Percentiles rank a stretch among this genome's conserved stretches.
phyloP scores from a whole-genome alignment of 2,113 vertebrate species.

The Panthera tigris region DNA sequence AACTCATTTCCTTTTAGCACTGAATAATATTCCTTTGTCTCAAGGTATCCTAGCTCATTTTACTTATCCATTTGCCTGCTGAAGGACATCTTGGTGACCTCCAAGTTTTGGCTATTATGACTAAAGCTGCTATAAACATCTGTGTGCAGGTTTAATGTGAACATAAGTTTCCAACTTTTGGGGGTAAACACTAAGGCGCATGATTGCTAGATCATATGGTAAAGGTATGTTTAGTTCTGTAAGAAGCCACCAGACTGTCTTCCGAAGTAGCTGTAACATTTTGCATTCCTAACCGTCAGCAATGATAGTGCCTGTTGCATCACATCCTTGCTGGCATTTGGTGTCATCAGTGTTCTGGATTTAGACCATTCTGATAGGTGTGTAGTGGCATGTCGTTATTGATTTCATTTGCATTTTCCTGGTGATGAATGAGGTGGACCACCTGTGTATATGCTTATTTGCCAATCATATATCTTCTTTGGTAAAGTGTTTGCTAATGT shows the following conservation, averaged over 20 bases:
- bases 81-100: background rate
- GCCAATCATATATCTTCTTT: background rate
- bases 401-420: background rate
- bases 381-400: background rate
- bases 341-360: background rate
- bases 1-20: background rate
- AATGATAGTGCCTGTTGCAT: background rate
- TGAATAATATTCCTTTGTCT: background rate
- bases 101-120: background rate
- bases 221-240: background rate
- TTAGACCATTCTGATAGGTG: background rate
- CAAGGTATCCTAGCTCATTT: background rate
- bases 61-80: background rate
- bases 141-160: background rate
- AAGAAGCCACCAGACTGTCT: background rate
- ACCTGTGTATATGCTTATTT: background rate
- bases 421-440: background rate
- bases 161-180: background rate
- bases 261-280: background rate
- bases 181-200: background rate
- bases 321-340: background rate
- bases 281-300: background rate
- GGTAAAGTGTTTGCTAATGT: background rate
- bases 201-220: background rate
- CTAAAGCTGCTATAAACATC: background rate